Evolutionary conservation across 2,797 vertebrate species (phyloP).

Genomic region (Lithobates sylvaticus): DNA sequence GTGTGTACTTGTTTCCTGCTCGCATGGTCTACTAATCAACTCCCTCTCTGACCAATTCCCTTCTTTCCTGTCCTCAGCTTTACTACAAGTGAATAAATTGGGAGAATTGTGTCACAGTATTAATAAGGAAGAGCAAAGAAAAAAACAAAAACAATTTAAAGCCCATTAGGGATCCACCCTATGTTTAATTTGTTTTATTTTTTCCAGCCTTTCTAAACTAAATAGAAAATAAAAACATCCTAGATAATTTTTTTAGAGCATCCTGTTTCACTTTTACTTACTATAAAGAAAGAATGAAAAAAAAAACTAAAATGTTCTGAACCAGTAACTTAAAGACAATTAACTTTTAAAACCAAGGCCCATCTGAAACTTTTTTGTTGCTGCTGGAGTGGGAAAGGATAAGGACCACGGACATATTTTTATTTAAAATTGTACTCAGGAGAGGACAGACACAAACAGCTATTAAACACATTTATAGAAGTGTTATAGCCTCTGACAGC

Average conservation of each 20-base stretch:
- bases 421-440: too few species aligned
- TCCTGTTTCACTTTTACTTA: neutral
- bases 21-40: constrained; percentile 7
- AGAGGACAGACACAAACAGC: too few species aligned
- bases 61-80: constrained; percentile 18
- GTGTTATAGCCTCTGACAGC: too few species aligned
- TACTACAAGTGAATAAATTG: neutral
- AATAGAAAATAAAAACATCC: neutral
- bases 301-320: neutral
- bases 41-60: neutral
- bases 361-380: too few species aligned
- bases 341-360: too few species aligned
- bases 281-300: neutral
- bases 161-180: neutral
- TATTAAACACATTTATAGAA: too few species aligned
- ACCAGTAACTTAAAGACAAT: too few species aligned
- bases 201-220: neutral
- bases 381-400: too few species aligned
- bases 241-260: neutral
- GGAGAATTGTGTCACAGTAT: neutral
- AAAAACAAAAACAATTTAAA: neutral
- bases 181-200: neutral
- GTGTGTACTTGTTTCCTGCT: constrained; percentile 39
- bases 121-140: neutral
- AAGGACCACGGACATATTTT: too few species aligned